Evolutionary conservation across 2,888 invertebrate genomes (phyloP), one percentile per base, ranked within the genome.

Genomic region (Sceliomorpha sp.): DNA sequence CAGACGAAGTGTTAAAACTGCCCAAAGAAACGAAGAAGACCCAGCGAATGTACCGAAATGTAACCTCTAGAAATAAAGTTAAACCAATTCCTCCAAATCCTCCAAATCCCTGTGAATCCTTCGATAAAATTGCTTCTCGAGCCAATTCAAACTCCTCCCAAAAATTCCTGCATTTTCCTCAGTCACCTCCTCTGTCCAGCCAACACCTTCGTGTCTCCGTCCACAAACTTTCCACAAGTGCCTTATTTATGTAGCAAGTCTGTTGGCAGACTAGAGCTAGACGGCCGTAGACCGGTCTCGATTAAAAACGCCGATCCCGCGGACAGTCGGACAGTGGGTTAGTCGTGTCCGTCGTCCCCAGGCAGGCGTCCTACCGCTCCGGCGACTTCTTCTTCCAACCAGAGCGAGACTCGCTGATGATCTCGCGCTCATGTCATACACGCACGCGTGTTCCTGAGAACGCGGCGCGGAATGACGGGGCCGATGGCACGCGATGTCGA

Each of bases 251-350:
- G 20, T 5, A 20, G n/a, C 20, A 55, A 36, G 36, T 17, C 26
- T 24, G 40, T 12, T 24, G 13, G 40, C 73, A 84, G 84, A 83
- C 85, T 76, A 74, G 60, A 78, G 77, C 79, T 85, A 85, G 84
- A 84, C 82, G 73, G 37, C 70, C 69, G 72, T 78, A 81, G 82
- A 85, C 85, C 83, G 85, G 84, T 85, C 79, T 48, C 48, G 44
- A 68, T 75, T 70, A 77, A 78, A 80, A 82, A 78, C 48, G 62
- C 47, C 37, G 56, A 48, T 62, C 48, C 56, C 48, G 14, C 66
- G 55, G 58, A 64, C 58, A 72, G 60, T 71, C 55, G 74, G 59
- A 72, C 74, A 70, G 44, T 68, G 53, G 71, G 71, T 72, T 72
- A 72, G 63, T 56, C 29, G 34, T 20, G 5, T 20, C n/a, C n/a